Evolutionary conservation across 2,888 invertebrate species (phyloP).

Genomic region (Caenorhabditis wallacei): DNA sequence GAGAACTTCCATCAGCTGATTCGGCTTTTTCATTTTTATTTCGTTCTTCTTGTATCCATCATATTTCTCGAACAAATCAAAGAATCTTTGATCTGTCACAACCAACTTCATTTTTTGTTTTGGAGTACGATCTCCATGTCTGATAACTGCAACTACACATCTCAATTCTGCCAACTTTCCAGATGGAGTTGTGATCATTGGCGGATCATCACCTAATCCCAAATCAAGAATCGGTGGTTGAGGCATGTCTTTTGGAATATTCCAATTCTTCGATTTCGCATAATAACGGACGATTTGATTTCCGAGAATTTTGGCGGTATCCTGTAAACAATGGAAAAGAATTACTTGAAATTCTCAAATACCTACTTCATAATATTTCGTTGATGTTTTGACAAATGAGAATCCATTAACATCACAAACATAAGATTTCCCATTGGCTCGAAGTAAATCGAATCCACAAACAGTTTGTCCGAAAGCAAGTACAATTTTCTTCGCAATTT

Average conservation of each 20-base stretch:
- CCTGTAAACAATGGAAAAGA: constrained; percentile 84
- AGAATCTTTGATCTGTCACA: constrained; percentile 86
- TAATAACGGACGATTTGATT: constrained; percentile 97
- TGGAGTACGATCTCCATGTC: constrained; percentile 98
- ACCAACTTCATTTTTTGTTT: constrained; percentile 99
- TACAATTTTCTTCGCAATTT: constrained; percentile 97
- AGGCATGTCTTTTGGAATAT: constrained; percentile 89
- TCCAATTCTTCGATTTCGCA: constrained; percentile 95
- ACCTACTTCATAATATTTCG: constrained; percentile 94
- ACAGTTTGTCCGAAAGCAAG: constrained; percentile 91
- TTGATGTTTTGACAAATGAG: constrained; percentile 99
- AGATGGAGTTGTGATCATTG: constrained; percentile 96
- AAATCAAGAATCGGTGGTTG: constrained; percentile 73
- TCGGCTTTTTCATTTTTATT: constrained; percentile 96
- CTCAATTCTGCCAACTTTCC: constrained; percentile 96
- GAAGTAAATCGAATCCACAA: constrained; percentile 96
- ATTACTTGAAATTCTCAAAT: background rate
- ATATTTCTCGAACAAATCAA: constrained; percentile 98
- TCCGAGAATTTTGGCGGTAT: constrained; percentile 97
- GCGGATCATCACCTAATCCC: constrained; percentile 90
- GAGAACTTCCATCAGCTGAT: constrained; percentile 96
- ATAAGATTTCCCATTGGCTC: constrained; percentile 98
- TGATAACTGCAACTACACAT: constrained; percentile 96
- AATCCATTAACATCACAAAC: constrained; percentile 99
- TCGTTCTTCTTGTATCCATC: constrained; percentile 96